These are phyloP conservation scores for Crotalus viridis DNA, from an alignment of 2,113 vertebrate genomes.

Conservation along the genomic window DNA sequence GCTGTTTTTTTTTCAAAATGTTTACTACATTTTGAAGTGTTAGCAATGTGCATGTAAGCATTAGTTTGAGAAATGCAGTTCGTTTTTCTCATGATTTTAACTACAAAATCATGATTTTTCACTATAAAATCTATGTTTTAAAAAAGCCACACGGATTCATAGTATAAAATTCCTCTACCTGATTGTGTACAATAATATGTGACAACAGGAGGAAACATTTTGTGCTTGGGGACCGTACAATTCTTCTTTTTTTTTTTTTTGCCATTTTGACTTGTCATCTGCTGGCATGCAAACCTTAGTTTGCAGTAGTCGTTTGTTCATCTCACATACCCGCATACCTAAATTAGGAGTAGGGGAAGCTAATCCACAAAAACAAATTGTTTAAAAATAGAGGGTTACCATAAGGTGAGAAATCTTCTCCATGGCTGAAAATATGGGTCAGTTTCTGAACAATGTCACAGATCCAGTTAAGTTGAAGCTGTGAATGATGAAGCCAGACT, in stretches of 20 bases:
- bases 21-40: not conserved
- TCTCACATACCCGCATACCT: not conserved
- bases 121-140: not conserved
- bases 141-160: conserved; percentile 12
- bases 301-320: not conserved
- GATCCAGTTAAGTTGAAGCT: not conserved
- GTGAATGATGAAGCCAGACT: not conserved
- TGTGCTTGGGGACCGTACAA: not conserved
- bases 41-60: conserved; percentile 56
- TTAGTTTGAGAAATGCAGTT: conserved; percentile 33
- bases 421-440: not conserved
- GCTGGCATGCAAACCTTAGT: not conserved
- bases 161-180: not conserved
- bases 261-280: too few species aligned
- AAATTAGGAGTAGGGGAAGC: too few species aligned
- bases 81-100: conserved; percentile 1
- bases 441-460: not conserved
- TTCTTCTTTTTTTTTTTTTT: not conserved
- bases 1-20: conserved; percentile 23
- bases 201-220: not conserved
- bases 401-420: not conserved
- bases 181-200: not conserved
- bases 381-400: not conserved
- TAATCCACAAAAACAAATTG: not conserved
- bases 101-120: conserved; percentile 17